Percentiles rank a stretch among this genome's conserved stretches.
Conservation (phyloP, 2,888 invertebrate genomes). For the Lasioglossum leucozonium region DNA sequence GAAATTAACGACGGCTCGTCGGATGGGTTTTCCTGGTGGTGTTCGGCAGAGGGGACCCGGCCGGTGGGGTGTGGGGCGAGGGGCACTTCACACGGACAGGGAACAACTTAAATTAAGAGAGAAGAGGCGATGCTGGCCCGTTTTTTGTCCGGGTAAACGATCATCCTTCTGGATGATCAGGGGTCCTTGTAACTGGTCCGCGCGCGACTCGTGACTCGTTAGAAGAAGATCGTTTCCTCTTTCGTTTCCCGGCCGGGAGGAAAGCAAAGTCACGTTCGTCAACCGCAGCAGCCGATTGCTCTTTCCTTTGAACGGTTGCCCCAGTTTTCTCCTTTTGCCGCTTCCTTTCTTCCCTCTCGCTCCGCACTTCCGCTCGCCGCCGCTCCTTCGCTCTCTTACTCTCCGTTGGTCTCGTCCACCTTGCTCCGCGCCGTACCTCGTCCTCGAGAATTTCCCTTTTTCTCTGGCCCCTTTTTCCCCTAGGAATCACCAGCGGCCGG, state of each 20-base stretch:
- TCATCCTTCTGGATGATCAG: conserved; percentile 62
- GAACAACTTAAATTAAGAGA: conserved; percentile 50
- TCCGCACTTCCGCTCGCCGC: not conserved
- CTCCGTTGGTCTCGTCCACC: conserved; percentile 5
- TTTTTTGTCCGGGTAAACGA: conserved; percentile 54
- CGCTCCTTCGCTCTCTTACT: not conserved
- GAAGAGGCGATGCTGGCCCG: conserved; percentile 15
- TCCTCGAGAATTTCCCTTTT: conserved; percentile 25
- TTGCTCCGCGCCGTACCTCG: conserved; percentile 5
- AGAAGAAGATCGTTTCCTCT: conserved; percentile 67
- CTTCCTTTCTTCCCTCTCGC: not conserved
- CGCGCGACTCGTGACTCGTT: conserved; percentile 68
- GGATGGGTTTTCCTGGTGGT: conserved; percentile 21
- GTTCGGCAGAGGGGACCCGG: not conserved
- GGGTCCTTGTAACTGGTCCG: conserved; percentile 46
- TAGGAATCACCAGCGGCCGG: conserved; percentile 18
- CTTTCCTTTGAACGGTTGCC: conserved; percentile 75
- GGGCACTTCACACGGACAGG: conserved; percentile 29
- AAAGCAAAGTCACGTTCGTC: conserved; percentile 79
- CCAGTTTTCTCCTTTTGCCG: conserved; percentile 62
- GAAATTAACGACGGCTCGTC: conserved; percentile 50
- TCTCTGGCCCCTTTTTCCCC: not conserved
- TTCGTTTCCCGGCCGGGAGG: conserved; percentile 51
- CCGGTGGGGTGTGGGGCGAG: not conserved
- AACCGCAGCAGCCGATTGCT: conserved; percentile 76